Evolutionary conservation across 1,140 invertebrate genomes (phyloP).

Genomic region (Stenopsyche tienmushanensis): DNA sequence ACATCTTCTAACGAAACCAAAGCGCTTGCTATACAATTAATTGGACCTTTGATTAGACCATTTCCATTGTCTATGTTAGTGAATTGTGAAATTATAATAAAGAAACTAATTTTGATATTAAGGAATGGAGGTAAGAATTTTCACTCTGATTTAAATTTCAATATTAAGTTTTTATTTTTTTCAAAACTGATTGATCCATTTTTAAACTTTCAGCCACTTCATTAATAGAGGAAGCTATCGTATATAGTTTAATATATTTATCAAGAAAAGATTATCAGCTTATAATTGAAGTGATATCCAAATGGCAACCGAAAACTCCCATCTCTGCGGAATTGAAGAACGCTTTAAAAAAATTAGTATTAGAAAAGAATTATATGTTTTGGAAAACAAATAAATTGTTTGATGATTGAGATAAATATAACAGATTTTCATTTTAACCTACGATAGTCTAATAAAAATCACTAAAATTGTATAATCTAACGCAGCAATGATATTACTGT

Average conservation of each 20-base stretch:
- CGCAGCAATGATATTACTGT: too few relatives aligned
- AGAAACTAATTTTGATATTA: constrained; percentile 46
- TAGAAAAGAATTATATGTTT: constrained; percentile 39
- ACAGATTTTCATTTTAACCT: too few relatives aligned
- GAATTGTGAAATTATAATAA: constrained; percentile 49
- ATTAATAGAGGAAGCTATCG: constrained; percentile 48
- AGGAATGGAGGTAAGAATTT: constrained; percentile 46
- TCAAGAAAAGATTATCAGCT: constrained; percentile 45
- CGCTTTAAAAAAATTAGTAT: constrained; percentile 45
- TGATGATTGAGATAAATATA: too few relatives aligned
- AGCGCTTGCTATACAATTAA: constrained; percentile 46
- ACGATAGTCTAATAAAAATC: too few relatives aligned
- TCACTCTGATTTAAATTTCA: constrained; percentile 43
- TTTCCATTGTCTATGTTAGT: constrained; percentile 50
- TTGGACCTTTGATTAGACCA: constrained; percentile 51
- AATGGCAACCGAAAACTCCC: constrained; percentile 44
- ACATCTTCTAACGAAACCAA: constrained; percentile 39
- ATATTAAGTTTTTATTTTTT: not conserved
- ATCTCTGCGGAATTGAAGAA: constrained; percentile 46
- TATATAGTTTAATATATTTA: constrained; percentile 49
- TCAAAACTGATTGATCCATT: constrained; percentile 6
- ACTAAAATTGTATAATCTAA: too few relatives aligned
- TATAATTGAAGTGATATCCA: constrained; percentile 43
- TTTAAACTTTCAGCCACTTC: constrained; percentile 46
- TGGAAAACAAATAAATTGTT: constrained; percentile 12